Conservation (phyloP, 1,140 invertebrate genomes). For the Cephus cinctus region DNA sequence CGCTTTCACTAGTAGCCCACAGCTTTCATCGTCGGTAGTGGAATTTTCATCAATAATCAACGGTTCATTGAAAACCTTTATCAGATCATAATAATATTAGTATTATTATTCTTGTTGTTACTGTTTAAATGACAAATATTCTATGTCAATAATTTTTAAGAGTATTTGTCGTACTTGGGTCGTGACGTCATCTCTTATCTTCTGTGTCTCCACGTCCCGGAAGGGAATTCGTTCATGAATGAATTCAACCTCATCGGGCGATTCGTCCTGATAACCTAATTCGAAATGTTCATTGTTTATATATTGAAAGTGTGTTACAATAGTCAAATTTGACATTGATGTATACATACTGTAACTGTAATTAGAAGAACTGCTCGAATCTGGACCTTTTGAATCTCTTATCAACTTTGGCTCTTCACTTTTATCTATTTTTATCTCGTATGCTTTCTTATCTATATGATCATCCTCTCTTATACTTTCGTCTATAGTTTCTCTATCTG, state of each 20-base stretch:
- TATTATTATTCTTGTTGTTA: not conserved
- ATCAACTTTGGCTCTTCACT: conserved; percentile 12
- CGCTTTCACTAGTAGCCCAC: conserved; percentile 30
- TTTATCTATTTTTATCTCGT: conserved; percentile 14
- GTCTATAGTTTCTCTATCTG: conserved; percentile 6
- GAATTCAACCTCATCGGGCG: conserved; percentile 11
- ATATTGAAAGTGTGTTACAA: conserved; percentile 4
- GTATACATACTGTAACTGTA: conserved; percentile 36
- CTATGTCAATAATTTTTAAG: not conserved
- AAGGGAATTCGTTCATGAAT: conserved; percentile 20
- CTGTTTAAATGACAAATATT: not conserved
- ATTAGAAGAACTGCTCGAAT: conserved; percentile 16
- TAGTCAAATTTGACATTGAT: not conserved
- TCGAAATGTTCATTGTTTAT: not conserved
- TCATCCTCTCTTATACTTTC: conserved; percentile 9
- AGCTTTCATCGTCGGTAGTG: conserved; percentile 22
- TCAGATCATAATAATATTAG: not conserved
- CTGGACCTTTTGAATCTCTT: conserved; percentile 9
- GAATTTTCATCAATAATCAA: conserved; percentile 19
- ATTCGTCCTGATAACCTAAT: conserved; percentile 37
- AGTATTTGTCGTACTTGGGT: conserved; percentile 38
- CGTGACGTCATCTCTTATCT: conserved; percentile 45
- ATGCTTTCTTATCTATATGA: conserved; percentile 9
- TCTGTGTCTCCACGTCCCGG: conserved; percentile 47
- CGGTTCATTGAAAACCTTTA: conserved; percentile 39